Evolutionary conservation across 2,888 invertebrate genomes (phyloP), one percentile per base, ranked within the genome.

Genomic region (Drosophila robusta): DNA sequence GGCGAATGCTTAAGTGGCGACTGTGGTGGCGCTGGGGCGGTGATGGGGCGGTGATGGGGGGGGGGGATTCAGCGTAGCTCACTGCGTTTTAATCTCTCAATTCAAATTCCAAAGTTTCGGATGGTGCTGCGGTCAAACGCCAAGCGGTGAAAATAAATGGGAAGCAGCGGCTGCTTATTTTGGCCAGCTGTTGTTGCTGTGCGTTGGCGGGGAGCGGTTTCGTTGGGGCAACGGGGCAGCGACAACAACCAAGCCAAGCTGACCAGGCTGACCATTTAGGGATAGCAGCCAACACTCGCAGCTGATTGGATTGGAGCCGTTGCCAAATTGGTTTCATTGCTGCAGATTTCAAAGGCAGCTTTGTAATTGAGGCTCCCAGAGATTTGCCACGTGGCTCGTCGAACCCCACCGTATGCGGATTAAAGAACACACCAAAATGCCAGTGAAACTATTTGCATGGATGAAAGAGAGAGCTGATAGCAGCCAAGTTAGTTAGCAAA

Each of bases 51-150:
- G 18, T 5, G 11, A 3, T 4, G 16, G 14, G 22, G 12, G 9
- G 12, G 24, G 4, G 16, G 6, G 32, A 14, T 11, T 18, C 12
- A 41, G 34, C n/a, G 29, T 44, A 32, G 22, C 29, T 44, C 22
- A 46, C 76, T 69, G 70, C 72, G 65, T 78, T 84, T 82, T 87
- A 84, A 84, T 87, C 82, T 84, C 89, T 75, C 87, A 87, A 88
- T 84, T 84, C 75, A 78, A 78, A 84, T 83, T 62, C 73, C 77
- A 66, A 55, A 49, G 66, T 57, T 56, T 56, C 62, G 39, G 55
- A 58, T 65, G 66, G 41, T 32, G 63, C 56, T 65, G 68, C 57
- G 64, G 55, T 60, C 62, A 70, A 62, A 60, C 55, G 58, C 72
- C 65, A 71, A 50, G 51, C 50, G 75, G 58, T 70, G 71, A 70